Evolutionary conservation across 2,113 vertebrate species (phyloP).

Genomic region (Nettapus auritus): DNA sequence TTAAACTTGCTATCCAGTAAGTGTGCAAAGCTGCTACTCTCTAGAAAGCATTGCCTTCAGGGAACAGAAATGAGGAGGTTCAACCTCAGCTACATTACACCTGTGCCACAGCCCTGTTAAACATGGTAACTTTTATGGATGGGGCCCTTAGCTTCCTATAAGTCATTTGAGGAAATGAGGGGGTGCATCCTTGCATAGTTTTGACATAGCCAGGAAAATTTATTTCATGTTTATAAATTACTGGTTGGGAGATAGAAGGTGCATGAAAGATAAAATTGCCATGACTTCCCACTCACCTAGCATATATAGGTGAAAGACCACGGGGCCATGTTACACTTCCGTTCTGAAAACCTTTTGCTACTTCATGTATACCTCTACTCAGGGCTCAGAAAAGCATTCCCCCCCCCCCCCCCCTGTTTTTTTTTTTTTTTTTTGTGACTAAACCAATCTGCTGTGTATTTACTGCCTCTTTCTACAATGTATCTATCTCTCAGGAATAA

Average conservation of each 20-base stretch:
- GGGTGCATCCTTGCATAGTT: background rate
- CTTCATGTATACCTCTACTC: background rate
- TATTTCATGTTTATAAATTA: background rate
- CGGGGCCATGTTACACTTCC: background rate
- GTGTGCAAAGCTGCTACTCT: background rate
- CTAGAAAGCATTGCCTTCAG: background rate
- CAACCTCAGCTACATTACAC: background rate
- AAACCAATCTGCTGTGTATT: background rate
- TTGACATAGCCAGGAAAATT: background rate
- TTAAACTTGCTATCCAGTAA: background rate
- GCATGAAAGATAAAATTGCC: background rate
- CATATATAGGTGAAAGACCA: background rate
- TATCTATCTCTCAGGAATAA: background rate
- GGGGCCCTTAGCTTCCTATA: background rate
- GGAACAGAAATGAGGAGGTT: no score
- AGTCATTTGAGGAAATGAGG: background rate
- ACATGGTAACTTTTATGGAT: background rate
- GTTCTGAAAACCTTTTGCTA: background rate
- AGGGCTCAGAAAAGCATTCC: background rate
- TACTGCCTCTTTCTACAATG: background rate
- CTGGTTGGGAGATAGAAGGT: background rate
- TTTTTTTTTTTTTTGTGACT: background rate
- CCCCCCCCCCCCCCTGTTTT: no score
- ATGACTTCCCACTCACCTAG: background rate
- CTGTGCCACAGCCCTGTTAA: background rate